A percentile compares a stretch with the other conserved stretches of the same genome.
These are phyloP conservation scores for Ricordea florida DNA, from an alignment of 92 coral and sea anemone species.

Conservation along the genomic window DNA sequence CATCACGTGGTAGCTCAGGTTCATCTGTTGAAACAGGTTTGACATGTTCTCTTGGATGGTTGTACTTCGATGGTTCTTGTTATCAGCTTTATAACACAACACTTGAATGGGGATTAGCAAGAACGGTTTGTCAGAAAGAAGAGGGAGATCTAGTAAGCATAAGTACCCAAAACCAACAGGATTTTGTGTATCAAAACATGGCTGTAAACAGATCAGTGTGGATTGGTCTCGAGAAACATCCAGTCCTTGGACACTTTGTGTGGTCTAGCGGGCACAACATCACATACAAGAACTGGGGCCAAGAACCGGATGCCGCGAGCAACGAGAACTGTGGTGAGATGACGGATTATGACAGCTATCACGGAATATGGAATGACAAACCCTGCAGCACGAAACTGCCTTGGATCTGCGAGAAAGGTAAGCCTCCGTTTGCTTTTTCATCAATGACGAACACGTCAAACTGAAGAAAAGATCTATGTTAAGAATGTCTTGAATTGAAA, in stretches of 20 bases:
- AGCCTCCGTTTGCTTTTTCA: background rate
- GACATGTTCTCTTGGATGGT: slow-evolving; percentile 10
- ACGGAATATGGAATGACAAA: slow-evolving; percentile 67
- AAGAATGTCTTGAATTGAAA: too few relatives aligned
- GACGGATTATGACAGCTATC: slow-evolving; percentile 44
- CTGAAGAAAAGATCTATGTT: too few relatives aligned
- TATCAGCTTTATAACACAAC: slow-evolving; percentile 21
- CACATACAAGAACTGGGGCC: slow-evolving; percentile 52
- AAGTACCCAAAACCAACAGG: slow-evolving; percentile 29
- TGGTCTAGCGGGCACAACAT: slow-evolving; percentile 55
- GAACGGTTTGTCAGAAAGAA: slow-evolving; percentile 25
- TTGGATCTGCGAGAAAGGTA: slow-evolving; percentile 68
- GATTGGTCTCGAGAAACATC: slow-evolving; percentile 57
- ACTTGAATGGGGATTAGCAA: slow-evolving; percentile 40
- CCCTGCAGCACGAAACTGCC: slow-evolving; percentile 4
- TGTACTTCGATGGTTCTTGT: slow-evolving; percentile 33
- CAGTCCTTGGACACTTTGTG: slow-evolving; percentile 5
- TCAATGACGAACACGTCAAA: too few relatives aligned
- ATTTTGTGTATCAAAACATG: slow-evolving; percentile 26
- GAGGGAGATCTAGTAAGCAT: slow-evolving; percentile 44
- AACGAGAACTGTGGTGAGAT: slow-evolving; percentile 60
- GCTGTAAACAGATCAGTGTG: slow-evolving; percentile 38
- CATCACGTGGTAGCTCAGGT: too few relatives aligned
- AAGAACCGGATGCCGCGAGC: background rate
- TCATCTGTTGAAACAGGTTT: slow-evolving; percentile 10